Evolutionary conservation across 2,797 vertebrate genomes (phyloP).

Genomic region (Malacoraja senta): DNA sequence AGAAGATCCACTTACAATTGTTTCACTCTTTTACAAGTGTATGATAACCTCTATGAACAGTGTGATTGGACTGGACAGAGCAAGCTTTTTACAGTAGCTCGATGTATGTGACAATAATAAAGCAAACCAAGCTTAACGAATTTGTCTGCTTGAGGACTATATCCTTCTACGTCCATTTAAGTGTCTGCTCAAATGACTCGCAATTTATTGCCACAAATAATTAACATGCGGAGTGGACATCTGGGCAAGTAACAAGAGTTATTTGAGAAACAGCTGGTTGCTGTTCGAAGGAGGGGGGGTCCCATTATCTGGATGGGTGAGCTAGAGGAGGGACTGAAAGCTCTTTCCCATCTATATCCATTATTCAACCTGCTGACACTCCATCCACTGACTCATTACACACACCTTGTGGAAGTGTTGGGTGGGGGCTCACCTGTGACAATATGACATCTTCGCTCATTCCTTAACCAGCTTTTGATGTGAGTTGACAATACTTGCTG

Average conservation of each 20-base stretch:
- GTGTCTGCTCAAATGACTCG: no score
- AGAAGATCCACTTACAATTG: no score
- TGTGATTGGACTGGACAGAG: no score
- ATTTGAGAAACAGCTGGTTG: conserved; percentile 4
- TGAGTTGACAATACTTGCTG: background rate
- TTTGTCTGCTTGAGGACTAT: no score
- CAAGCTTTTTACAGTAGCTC: no score
- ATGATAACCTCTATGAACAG: no score
- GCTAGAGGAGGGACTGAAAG: background rate
- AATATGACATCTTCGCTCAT: background rate
- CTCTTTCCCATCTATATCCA: conserved; percentile 2
- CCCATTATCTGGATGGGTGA: background rate
- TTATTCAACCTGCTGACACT: background rate
- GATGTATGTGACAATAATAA: no score
- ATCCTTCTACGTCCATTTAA: no score
- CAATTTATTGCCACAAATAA: background rate
- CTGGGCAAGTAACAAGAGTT: background rate
- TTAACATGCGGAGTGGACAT: background rate
- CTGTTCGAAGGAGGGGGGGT: background rate
- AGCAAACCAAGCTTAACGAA: no score
- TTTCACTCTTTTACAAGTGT: no score
- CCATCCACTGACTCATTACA: conserved; percentile 14
- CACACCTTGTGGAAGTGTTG: background rate
- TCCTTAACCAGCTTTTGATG: background rate
- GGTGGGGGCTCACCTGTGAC: conserved; percentile 16